Conservation (phyloP, 2,797 vertebrate species). For the Yasuhikotakia modesta region DNA sequence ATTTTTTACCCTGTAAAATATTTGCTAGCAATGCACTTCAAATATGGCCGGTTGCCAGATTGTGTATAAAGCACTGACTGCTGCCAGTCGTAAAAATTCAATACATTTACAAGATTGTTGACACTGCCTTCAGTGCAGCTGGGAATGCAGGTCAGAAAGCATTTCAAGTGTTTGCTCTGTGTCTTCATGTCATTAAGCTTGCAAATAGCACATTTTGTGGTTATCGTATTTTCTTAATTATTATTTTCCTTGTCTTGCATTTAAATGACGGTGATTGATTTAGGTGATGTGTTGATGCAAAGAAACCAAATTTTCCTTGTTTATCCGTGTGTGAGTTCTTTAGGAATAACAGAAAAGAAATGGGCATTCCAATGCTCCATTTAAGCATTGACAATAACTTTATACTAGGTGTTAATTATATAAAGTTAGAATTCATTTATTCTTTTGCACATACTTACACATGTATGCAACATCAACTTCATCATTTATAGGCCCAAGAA, state of each 20-base stretch:
- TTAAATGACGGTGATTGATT: neutral
- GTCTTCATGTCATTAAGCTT: neutral
- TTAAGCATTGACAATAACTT: no score
- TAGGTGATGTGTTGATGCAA: neutral
- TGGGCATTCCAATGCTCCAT: no score
- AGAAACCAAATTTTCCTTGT: neutral
- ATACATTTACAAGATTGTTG: constrained; percentile 30
- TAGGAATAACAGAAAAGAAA: no score
- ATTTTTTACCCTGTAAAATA: constrained; percentile 14
- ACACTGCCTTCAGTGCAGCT: constrained; percentile 4
- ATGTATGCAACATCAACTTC: neutral
- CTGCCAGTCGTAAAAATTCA: constrained; percentile 28
- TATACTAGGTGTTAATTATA: neutral
- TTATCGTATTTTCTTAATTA: neutral
- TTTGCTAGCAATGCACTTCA: constrained; percentile 12
- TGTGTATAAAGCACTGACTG: constrained; percentile 11
- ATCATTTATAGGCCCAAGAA: no score
- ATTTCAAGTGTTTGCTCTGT: neutral
- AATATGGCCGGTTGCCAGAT: constrained; percentile 16
- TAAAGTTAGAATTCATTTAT: neutral
- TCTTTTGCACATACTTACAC: neutral
- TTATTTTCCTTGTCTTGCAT: neutral
- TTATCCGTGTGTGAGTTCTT: neutral
- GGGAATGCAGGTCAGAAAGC: neutral
- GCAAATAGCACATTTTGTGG: neutral